phyloP scores from a whole-genome alignment of 1,140 invertebrate genomes.

The Camponotus floridanus region DNA sequence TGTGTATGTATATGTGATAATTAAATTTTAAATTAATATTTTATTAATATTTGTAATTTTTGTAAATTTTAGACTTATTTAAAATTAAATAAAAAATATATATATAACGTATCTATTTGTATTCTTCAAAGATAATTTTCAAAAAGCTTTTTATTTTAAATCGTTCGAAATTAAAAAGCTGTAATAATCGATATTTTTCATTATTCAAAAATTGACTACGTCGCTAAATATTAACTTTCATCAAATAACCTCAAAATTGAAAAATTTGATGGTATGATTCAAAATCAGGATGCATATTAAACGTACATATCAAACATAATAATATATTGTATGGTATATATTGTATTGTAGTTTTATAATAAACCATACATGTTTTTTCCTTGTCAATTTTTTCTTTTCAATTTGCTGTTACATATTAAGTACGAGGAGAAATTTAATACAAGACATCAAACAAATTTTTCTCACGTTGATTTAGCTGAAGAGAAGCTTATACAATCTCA shows the following conservation, averaged over 20 bases:
- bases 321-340: not conserved
- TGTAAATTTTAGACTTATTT: too few species aligned
- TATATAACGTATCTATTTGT: not conserved
- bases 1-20: not conserved
- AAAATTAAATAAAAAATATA: slow-evolving; percentile 3
- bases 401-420: not conserved
- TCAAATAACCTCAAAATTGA: slow-evolving; percentile 9
- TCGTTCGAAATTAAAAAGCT: not conserved
- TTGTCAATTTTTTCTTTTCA: not conserved
- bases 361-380: not conserved
- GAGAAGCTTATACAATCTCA: not conserved
- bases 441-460: not conserved
- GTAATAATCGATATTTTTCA: not conserved
- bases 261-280: slow-evolving; percentile 9
- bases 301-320: not conserved
- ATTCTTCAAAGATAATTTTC: not conserved
- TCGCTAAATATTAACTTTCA: slow-evolving; percentile 16
- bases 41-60: not conserved
- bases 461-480: not conserved
- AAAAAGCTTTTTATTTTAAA: not conserved
- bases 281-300: not conserved
- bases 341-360: not conserved
- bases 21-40: not conserved
- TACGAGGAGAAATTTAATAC: not conserved
- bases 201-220: not conserved